A percentile compares a stretch with the other conserved stretches of the same genome.
Conservation (phyloP, 2,888 invertebrate genomes). For the Doris montereyensis region DNA sequence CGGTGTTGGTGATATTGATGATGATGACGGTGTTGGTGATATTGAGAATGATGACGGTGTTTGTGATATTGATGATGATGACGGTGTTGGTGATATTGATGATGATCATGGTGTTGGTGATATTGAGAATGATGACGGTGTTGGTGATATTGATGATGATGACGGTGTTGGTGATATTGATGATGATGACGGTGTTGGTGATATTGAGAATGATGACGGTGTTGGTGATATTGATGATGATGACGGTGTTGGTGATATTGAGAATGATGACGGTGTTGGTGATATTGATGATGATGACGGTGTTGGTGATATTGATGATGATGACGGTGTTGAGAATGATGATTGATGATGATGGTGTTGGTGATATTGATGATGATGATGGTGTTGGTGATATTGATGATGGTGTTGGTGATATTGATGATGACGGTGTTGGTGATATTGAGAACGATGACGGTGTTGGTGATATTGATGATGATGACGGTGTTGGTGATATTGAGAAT, state of each 20-base stretch:
- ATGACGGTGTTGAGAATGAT: neutral
- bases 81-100: neutral
- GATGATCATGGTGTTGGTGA: too few relatives aligned
- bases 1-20: slow-evolving; percentile 18
- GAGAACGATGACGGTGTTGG: neutral
- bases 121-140: neutral
- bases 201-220: neutral
- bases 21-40: neutral
- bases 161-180: too few relatives aligned
- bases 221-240: neutral
- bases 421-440: too few relatives aligned
- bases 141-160: too few relatives aligned
- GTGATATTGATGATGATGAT: too few relatives aligned
- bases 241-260: neutral
- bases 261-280: neutral
- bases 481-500: slow-evolving; percentile 11
- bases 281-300: neutral
- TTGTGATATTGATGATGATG: neutral
- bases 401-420: too few relatives aligned
- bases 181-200: neutral
- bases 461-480: slow-evolving; percentile 22
- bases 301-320: neutral
- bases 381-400: too few relatives aligned
- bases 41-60: neutral
- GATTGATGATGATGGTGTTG: neutral